Conservation (phyloP, 2,113 vertebrate species). For the Ictalurus furcatus region DNA sequence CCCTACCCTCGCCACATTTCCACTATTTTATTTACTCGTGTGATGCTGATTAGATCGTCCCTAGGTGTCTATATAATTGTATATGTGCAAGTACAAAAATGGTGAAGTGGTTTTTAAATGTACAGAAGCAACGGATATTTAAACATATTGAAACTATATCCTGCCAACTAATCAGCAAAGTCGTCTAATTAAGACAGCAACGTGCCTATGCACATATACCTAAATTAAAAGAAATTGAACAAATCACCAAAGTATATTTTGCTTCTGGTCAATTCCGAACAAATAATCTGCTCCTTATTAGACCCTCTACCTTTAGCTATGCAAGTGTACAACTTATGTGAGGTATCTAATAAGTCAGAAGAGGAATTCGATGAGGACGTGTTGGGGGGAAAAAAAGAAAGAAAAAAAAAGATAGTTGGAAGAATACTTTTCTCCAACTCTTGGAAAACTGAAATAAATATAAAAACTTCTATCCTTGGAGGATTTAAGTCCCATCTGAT, state of each 20-base stretch:
- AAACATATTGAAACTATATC: background rate
- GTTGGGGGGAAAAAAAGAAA: background rate
- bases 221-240: background rate
- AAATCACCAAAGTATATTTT: background rate
- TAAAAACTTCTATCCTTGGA: background rate
- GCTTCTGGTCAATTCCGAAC: background rate
- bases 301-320: too few species aligned
- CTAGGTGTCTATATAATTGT: background rate
- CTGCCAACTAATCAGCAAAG: background rate
- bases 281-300: background rate
- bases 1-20: background rate
- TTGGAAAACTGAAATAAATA: constrained; percentile 14
- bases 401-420: background rate
- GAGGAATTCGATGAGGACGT: background rate
- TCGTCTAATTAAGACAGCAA: background rate
- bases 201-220: background rate
- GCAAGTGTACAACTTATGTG: background rate
- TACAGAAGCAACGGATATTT: background rate
- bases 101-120: background rate
- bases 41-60: background rate
- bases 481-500: background rate
- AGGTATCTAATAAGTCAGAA: background rate
- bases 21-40: background rate
- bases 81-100: background rate
- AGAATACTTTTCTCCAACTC: background rate